phyloP scores from a whole-genome alignment of 2,113 vertebrate species.

The Megaceryle torquata region DNA sequence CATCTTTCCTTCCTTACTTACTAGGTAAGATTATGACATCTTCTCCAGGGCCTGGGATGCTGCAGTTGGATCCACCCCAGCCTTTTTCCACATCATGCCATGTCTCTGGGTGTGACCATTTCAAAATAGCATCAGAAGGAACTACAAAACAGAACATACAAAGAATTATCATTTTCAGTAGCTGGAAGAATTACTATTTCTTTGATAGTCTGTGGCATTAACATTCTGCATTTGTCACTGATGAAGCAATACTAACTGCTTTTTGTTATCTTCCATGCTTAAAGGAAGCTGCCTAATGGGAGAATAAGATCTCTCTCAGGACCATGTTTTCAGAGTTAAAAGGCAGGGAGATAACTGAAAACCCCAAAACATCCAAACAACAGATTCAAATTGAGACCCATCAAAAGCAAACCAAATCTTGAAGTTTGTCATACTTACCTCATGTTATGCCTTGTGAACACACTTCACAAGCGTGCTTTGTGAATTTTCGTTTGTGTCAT shows the following conservation, averaged over 20 bases:
- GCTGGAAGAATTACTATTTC: background rate
- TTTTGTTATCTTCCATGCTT: background rate
- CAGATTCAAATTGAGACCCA: background rate
- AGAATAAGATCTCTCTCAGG: background rate
- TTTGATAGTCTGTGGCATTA: background rate
- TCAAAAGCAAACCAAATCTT: background rate
- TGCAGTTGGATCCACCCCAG: conserved; percentile 65
- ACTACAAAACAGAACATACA: conserved; percentile 46
- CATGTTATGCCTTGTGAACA: background rate
- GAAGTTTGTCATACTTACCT: background rate
- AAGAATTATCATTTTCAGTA: background rate
- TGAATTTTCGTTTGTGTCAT: background rate
- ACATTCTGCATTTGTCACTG: background rate
- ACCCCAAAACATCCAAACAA: background rate
- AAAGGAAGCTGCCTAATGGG: background rate
- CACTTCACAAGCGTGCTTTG: background rate
- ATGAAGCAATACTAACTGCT: background rate
- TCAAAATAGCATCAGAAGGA: conserved; percentile 29
- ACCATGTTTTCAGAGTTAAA: background rate
- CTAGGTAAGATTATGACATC: conserved; percentile 75
- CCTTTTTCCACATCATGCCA: conserved; percentile 66
- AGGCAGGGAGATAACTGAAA: background rate
- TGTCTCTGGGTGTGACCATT: conserved; percentile 68
- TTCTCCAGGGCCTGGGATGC: conserved; percentile 67
- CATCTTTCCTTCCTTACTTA: conserved; percentile 11